Base-by-base conservation (phyloP, 2,113 vertebrate genomes). In the Oreochromis spilurus region DNA sequence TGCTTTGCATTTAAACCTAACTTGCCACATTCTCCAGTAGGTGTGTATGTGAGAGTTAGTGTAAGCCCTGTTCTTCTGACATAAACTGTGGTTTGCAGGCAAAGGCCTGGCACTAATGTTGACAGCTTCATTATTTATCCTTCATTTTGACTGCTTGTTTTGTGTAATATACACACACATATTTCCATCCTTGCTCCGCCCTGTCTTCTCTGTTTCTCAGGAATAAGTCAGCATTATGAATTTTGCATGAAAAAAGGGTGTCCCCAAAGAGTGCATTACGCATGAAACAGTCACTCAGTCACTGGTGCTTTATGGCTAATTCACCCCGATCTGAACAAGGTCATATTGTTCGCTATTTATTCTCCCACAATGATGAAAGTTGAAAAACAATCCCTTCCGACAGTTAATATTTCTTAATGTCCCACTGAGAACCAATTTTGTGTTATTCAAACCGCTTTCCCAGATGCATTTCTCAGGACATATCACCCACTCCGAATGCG, bases 301-400 rank as follows among this genome's bases (percentile, higher is more conserved):
- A 93, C 85, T 34, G 45, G 53, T 1, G 17, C 78, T 91, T 89
- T 65, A 92, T 52, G 65, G 86, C 78, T 85, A 81, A 89, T 89
- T 91, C 86, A 52, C 43, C 62, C 38, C 48, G 52, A 53, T 81
- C 81, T 24, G 81, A 94, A 93, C 88, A 93, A 89, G 86, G 88
- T 92, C 85, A 92, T 87, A 90, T 93, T 94, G 90, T 94, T 95
- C 81, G 29, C 83, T 88, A 50, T 93, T 93, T 91, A 82, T 92
- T 78, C 53, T 90, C 80, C 65, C 70, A 48, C 70, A 84, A 57
- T 84, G 87, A 92, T 92, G 89, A 93, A 92, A 91, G 48, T 6
- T 2, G 52, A 67, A 91, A 91, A 91, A 67, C 40, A 34, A 87
- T 91, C 72, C 62, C 84, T 62, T 87, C 87, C 60, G 48, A 87